Evolutionary conservation across 2,113 vertebrate genomes (phyloP).

Genomic region (Crotalus tigris): DNA sequence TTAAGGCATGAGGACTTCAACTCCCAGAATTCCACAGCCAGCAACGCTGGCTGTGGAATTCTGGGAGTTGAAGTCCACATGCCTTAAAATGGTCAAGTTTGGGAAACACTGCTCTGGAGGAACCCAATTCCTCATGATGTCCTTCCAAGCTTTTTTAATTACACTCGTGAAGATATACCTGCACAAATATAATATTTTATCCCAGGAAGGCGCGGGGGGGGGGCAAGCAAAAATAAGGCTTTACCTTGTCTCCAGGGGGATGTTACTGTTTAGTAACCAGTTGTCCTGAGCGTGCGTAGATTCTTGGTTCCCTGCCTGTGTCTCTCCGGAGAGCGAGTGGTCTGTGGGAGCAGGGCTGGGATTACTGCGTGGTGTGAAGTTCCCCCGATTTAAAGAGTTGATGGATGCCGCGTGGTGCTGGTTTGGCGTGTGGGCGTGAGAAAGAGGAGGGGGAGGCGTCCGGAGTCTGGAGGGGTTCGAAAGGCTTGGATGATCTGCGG

Average conservation of each 20-base stretch:
- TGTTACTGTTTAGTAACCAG: conserved; percentile 99
- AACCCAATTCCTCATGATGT: too few species aligned
- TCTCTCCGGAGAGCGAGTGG: conserved; percentile 87
- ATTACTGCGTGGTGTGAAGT: conserved; percentile 93
- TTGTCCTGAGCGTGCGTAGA: conserved; percentile 89
- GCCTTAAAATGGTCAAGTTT: too few species aligned
- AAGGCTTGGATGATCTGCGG: conserved; percentile 80
- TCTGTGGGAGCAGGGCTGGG: conserved; percentile 93
- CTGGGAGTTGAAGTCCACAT: too few species aligned
- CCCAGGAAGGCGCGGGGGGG: background rate
- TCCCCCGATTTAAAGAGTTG: conserved; percentile 90
- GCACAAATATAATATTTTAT: background rate
- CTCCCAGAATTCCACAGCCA: too few species aligned
- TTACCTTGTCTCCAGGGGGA: conserved; percentile 97
- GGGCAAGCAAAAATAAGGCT: background rate
- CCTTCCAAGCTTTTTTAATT: background rate
- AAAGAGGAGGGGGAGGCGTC: conserved; percentile 88
- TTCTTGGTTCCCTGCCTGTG: conserved; percentile 79
- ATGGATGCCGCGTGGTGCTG: conserved; percentile 90
- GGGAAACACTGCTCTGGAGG: too few species aligned
- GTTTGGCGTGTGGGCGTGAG: conserved; percentile 89
- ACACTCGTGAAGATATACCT: background rate
- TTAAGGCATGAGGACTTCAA: too few species aligned
- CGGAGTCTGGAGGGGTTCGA: conserved; percentile 90
- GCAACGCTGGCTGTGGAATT: too few species aligned